phyloP scores from a whole-genome alignment of 2,113 vertebrate species.

The Sceloporus undulatus region DNA sequence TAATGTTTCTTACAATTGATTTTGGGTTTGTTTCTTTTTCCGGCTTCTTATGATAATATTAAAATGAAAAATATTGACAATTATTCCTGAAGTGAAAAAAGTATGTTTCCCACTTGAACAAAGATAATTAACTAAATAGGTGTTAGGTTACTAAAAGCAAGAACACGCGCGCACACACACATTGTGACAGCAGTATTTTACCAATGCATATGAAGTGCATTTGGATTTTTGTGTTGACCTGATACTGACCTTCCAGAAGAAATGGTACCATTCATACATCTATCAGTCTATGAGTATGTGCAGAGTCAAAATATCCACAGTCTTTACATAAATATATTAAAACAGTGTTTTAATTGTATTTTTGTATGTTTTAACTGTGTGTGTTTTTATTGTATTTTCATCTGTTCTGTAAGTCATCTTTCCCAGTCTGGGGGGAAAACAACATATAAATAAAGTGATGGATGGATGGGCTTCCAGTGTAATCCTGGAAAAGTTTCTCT shows the following conservation, averaged over 20 bases:
- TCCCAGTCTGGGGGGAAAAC: neutral
- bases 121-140: conserved; percentile 3
- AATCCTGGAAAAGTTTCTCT: neutral
- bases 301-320: neutral
- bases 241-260: conserved; percentile 34
- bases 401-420: too few species aligned
- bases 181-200: conserved; percentile 9
- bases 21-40: conserved; percentile 22
- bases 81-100: conserved; percentile 2
- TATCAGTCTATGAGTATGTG: neutral
- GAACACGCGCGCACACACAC: neutral
- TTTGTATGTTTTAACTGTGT: too few species aligned
- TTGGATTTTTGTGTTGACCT: conserved; percentile 39
- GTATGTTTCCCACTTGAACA: neutral
- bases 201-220: conserved; percentile 18
- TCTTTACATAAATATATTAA: neutral
- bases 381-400: too few species aligned
- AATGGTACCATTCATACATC: conserved; percentile 8
- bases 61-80: conserved; percentile 51
- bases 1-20: conserved; percentile 69
- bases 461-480: too few species aligned
- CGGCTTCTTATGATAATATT: conserved; percentile 41
- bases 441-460: too few species aligned
- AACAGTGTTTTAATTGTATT: neutral
- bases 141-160: conserved; percentile 28